Conservation (phyloP, 2,113 vertebrate species). For the Pelusios castaneus region DNA sequence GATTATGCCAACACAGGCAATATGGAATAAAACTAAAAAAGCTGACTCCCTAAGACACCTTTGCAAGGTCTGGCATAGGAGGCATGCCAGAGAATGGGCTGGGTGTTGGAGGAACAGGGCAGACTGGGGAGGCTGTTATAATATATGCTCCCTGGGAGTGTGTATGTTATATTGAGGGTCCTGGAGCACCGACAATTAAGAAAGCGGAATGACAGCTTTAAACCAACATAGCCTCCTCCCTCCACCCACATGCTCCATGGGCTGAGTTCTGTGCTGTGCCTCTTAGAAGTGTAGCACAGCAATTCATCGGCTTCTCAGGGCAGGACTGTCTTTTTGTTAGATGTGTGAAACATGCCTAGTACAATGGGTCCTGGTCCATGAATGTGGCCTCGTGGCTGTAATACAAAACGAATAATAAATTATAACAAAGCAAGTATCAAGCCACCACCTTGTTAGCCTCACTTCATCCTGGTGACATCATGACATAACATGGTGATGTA, state of each 20-base stretch:
- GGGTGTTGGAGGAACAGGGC: neutral
- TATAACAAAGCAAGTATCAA: neutral
- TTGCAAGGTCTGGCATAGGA: too few species aligned
- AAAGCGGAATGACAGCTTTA: neutral
- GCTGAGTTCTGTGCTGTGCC: neutral
- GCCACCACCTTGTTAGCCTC: neutral
- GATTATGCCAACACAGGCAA: too few species aligned
- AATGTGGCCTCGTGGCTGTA: neutral
- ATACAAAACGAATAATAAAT: neutral
- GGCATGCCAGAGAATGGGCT: neutral
- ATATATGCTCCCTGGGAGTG: fast-evolving
- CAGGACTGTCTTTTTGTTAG: neutral
- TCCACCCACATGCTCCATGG: too few species aligned
- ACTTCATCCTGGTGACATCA: neutral
- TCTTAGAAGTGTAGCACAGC: neutral
- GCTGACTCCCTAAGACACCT: too few species aligned
- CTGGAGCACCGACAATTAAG: neutral
- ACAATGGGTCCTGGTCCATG: neutral
- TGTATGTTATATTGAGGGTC: neutral
- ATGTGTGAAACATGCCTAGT: neutral
- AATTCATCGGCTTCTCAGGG: neutral
- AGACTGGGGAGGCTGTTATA: too few species aligned
- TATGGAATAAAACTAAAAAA: neutral
- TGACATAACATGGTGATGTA: too few species aligned
- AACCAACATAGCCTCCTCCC: neutral